phyloP scores from a whole-genome alignment of 1,140 invertebrate species.

The Cydia amplana region DNA sequence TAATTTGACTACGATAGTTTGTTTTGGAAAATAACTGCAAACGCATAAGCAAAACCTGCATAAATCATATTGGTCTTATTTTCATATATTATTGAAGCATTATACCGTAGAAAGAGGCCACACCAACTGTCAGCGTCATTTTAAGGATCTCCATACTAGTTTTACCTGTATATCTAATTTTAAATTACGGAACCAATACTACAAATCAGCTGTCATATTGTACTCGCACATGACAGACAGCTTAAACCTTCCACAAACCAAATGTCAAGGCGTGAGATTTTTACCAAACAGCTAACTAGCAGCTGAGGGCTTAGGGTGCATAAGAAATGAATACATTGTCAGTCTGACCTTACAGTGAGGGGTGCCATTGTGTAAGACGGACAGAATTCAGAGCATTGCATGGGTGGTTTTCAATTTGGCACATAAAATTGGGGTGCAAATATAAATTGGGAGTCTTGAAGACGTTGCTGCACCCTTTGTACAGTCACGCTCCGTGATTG shows the following conservation, averaged over 20 bases:
- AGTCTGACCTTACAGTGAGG: slow-evolving; percentile 11
- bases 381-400: slow-evolving; percentile 10
- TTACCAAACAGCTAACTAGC: not conserved
- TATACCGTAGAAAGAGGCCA: too few relatives aligned
- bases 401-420: slow-evolving; percentile 20
- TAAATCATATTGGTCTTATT: too few relatives aligned
- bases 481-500: too few relatives aligned
- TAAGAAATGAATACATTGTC: slow-evolving; percentile 16
- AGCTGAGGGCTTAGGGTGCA: slow-evolving; percentile 23
- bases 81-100: too few relatives aligned
- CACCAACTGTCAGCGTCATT: too few relatives aligned
- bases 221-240: not conserved
- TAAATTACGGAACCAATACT: not conserved
- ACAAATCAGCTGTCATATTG: not conserved
- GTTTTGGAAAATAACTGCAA: too few relatives aligned
- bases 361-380: slow-evolving; percentile 14
- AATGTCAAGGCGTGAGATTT: slow-evolving; percentile 6
- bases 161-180: too few relatives aligned
- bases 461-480: not conserved
- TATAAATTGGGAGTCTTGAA: slow-evolving; percentile 1
- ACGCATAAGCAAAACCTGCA: too few relatives aligned
- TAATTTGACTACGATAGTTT: too few relatives aligned
- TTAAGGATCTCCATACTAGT: too few relatives aligned
- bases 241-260: not conserved
- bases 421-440: not conserved